phyloP scores from a whole-genome alignment of 1,140 invertebrate genomes.

The Adoxophyes honmai region DNA sequence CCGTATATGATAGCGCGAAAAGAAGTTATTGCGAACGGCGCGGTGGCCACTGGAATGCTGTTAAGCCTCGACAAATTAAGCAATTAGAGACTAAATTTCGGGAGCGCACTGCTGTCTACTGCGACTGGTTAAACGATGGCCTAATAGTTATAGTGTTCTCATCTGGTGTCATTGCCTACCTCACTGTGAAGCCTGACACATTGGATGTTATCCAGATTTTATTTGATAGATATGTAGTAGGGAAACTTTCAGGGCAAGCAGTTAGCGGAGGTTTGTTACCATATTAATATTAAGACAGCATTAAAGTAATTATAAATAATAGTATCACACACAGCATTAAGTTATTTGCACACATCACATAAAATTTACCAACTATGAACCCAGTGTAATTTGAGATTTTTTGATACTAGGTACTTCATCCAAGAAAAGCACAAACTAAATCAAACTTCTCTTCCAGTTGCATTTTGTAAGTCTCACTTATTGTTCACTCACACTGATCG shows the following conservation, averaged over 20 bases:
- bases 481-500: slow-evolving; percentile 54
- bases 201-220: slow-evolving; percentile 60
- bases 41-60: slow-evolving; percentile 46
- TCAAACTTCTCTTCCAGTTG: slow-evolving; percentile 42
- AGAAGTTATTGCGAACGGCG: slow-evolving; percentile 50
- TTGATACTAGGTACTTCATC: no score
- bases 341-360: no score
- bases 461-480: slow-evolving; percentile 48
- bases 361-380: no score
- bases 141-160: slow-evolving; percentile 55
- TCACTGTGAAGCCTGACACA: slow-evolving; percentile 50
- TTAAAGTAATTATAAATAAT: no score
- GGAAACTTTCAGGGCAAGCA: slow-evolving; percentile 50
- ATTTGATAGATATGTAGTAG: slow-evolving; percentile 67
- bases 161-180: slow-evolving; percentile 55
- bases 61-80: slow-evolving; percentile 45
- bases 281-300: no score
- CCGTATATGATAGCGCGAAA: slow-evolving; percentile 51
- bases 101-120: slow-evolving; percentile 44
- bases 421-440: no score
- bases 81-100: slow-evolving; percentile 58
- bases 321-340: no score
- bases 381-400: no score
- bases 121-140: slow-evolving; percentile 55
- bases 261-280: slow-evolving; percentile 48